A percentile compares a stretch with the other conserved stretches of the same genome.
Conservation (phyloP, 2,797 vertebrate species). For the Esox lucius region DNA sequence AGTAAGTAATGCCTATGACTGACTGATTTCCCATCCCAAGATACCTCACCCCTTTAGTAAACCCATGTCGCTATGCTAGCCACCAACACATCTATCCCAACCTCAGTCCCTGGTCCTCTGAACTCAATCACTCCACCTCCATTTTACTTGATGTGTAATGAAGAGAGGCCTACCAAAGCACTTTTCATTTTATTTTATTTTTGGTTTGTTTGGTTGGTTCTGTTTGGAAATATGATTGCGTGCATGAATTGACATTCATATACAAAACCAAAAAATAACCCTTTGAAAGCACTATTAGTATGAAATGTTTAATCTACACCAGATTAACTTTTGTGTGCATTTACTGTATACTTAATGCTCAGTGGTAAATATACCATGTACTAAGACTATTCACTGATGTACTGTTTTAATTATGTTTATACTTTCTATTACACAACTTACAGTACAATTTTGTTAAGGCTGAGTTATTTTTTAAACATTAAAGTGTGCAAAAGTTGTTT, state of each 20-base stretch:
- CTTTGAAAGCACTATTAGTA: slow-evolving; percentile 52
- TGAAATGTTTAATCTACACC: slow-evolving; percentile 77
- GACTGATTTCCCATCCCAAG: slow-evolving; percentile 60
- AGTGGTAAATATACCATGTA: slow-evolving; percentile 77
- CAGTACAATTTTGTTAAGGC: slow-evolving; percentile 70
- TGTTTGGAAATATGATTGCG: slow-evolving; percentile 75
- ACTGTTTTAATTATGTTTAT: slow-evolving; percentile 83
- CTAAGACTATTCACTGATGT: slow-evolving; percentile 87
- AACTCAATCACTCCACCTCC: slow-evolving; percentile 58
- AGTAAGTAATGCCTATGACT: slow-evolving; percentile 97
- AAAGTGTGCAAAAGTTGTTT: slow-evolving; percentile 67
- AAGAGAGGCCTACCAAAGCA: slow-evolving; percentile 63
- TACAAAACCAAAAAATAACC: slow-evolving; percentile 33
- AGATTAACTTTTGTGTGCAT: slow-evolving; percentile 88
- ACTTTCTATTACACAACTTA: slow-evolving; percentile 81
- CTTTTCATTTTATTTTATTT: slow-evolving; percentile 55
- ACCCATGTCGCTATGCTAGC: background rate
- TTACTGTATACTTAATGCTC: slow-evolving; percentile 85
- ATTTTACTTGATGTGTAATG: slow-evolving; percentile 54
- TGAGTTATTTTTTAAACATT: slow-evolving; percentile 82
- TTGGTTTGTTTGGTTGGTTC: slow-evolving; percentile 69
- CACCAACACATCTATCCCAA: background rate
- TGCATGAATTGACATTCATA: slow-evolving; percentile 79
- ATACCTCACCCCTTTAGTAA: slow-evolving; percentile 2
- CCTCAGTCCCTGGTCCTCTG: slow-evolving; percentile 41